Conservation (phyloP, 1,140 invertebrate species). For the Galleria mellonella region DNA sequence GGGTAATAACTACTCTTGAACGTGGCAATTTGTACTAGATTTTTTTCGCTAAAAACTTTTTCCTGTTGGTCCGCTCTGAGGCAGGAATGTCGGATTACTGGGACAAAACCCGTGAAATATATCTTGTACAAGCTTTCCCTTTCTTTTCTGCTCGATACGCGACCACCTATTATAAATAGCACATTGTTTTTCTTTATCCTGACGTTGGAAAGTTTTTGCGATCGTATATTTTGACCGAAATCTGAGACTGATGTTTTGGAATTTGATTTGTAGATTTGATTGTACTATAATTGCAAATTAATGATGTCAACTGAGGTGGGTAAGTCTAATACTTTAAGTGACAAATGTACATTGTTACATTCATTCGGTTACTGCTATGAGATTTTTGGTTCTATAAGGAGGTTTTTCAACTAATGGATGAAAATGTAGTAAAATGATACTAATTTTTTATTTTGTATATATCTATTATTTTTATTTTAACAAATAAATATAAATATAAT, state of each 20-base stretch:
- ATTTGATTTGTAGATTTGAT: background rate
- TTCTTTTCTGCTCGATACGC: background rate
- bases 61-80: constrained; percentile 16
- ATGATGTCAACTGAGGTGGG: too few species aligned
- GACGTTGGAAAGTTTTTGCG: background rate
- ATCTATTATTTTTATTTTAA: too few species aligned
- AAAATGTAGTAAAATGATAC: too few species aligned
- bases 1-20: constrained; percentile 51
- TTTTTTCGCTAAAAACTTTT: constrained; percentile 41
- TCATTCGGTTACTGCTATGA: too few species aligned
- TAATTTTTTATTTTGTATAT: too few species aligned
- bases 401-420: too few species aligned
- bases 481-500: too few species aligned
- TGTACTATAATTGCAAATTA: too few species aligned
- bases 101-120: constrained; percentile 17
- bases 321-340: too few species aligned
- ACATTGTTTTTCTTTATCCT: constrained; percentile 1
- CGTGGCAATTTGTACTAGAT: constrained; percentile 43
- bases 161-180: constrained; percentile 1
- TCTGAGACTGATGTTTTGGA: background rate
- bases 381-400: too few species aligned
- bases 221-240: background rate
- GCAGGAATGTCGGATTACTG: constrained; percentile 14
- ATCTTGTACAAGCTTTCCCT: constrained; percentile 4
- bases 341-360: too few species aligned